Base-by-base conservation (phyloP, 1,140 invertebrate species). In the Drosophila orosa region DNA sequence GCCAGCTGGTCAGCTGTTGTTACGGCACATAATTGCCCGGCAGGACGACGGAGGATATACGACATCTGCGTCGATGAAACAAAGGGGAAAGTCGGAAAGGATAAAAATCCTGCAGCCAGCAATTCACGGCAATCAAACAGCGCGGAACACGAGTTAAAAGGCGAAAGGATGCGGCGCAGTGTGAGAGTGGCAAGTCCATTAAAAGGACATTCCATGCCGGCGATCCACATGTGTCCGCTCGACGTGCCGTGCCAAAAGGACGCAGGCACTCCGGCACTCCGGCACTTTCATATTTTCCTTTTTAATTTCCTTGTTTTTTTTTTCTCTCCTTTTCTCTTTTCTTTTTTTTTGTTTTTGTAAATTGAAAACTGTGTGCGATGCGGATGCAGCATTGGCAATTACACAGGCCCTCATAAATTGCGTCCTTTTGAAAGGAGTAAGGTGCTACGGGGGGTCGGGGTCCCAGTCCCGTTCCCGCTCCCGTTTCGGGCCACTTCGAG, bases 191-290 rank as follows among this genome's bases (percentile, higher is more conserved):
- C 66, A 68, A 87, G 83, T 87, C 83, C 84, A 87, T 87, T 87
- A 87, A 89, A 87, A 89, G 83, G 63, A 87, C 83, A 87, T 87
- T 87, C 84, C 83, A 89, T 76, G 83, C 86, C 72, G 78, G 84
- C 79, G 80, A 87, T 87, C 83, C 69, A 76, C 82, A 87, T 87
- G 82, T 65, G 83, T 85, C 72, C 79, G 59, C 15, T 35, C 29
- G 37, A 78, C 71, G 63, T 74, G 73, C 55, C 65, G 68, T 42
- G 68, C 22, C 25, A 69, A 77, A 58, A 56, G 63, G 74, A 48
- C 42, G 13, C 52, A 39, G 56, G 31, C 60, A 74, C 57, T 39
- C 62, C 19, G 56, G 31, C 60, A 74, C 57, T 39, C 62, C 19
- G 24, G 13, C 39, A 22, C 47, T 66, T 52, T 48, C 39, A 61